Evolutionary conservation across 2,888 invertebrate genomes (phyloP), one percentile per base, ranked within the genome.

Genomic region (Oasisia sp.): DNA sequence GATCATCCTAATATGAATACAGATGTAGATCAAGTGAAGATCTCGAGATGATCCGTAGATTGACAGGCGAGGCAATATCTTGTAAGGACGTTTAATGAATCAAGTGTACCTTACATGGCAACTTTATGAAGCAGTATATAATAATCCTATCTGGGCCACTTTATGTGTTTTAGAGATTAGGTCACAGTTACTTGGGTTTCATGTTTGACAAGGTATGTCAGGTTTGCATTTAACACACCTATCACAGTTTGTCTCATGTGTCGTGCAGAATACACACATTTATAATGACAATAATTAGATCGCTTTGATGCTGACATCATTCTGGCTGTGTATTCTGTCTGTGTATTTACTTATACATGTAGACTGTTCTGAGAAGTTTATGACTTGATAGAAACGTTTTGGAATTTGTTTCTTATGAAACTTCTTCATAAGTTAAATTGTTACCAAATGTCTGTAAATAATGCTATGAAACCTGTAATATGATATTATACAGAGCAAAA

Each of bases 1-100:
- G 74, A 74, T 74, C n/a, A 74, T 19, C n/a, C 3, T 74, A 27
- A 27, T 74, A 14, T 7, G 14, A 74, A 74, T 74, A 74, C 74
- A 74, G 50, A 50, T 74, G 74, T 74, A 27, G n/a, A 74, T 74
- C 74, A 74, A 74, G 74, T 74, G 74, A 74, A 74, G 74, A 74
- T 74, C 74, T 27, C n/a, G 27, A 74, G 74, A 19, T 74, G 19
- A 74, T 74, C 74, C 27, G 74, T 5, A 74, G 27, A 74, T 74
- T 74, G 27, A 7, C 19, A 74, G 74, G 74, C n/a, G 74, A 74
- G 74, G 27, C 74, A 74, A 74, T 74, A 74, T 74, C 27, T 19
- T 74, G 74, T 74, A n/a, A 74, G 74, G 19, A 74, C 5, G 74
- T 74, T 14, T 74, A 74, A 7, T 74, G 74, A 74, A 14, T 74